A percentile compares a stretch with the other conserved stretches of the same genome.
Conservation (phyloP, 2,797 vertebrate genomes). For the Podargus strigoides region DNA sequence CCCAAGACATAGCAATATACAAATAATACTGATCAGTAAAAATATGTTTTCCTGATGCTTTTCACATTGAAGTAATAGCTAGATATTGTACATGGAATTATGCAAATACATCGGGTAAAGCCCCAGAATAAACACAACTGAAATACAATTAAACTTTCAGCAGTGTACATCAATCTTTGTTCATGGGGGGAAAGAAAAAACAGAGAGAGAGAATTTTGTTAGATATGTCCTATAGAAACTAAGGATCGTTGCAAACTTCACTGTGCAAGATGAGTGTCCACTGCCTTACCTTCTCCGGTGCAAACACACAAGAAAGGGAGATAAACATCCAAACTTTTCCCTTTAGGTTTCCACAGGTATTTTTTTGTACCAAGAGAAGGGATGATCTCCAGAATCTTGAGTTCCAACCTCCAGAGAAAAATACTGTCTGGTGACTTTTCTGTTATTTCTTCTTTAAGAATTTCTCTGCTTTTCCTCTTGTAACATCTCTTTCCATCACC, state of each 20-base stretch:
- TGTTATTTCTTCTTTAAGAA: not conserved
- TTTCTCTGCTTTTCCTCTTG: not conserved
- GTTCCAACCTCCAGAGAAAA: not conserved
- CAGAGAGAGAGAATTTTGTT: not conserved
- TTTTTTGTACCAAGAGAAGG: not conserved
- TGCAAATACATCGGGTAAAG: not conserved
- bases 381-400: not conserved
- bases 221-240: not conserved
- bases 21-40: not conserved
- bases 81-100: not conserved
- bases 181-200: too few relatives aligned
- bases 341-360: not conserved
- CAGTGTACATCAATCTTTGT: not conserved
- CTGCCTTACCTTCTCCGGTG: not conserved
- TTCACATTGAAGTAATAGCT: not conserved
- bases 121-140: not conserved
- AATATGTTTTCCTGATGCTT: not conserved
- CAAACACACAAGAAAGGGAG: not conserved
- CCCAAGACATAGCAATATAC: not conserved
- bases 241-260: not conserved
- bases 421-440: not conserved
- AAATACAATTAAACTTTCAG: not conserved
- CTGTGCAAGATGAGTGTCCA: not conserved
- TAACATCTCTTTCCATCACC: not conserved
- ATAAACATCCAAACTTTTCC: not conserved